These are phyloP conservation scores for Erythrocebus patas DNA, from an alignment of 2,113 vertebrate species.

Conservation along the genomic window DNA sequence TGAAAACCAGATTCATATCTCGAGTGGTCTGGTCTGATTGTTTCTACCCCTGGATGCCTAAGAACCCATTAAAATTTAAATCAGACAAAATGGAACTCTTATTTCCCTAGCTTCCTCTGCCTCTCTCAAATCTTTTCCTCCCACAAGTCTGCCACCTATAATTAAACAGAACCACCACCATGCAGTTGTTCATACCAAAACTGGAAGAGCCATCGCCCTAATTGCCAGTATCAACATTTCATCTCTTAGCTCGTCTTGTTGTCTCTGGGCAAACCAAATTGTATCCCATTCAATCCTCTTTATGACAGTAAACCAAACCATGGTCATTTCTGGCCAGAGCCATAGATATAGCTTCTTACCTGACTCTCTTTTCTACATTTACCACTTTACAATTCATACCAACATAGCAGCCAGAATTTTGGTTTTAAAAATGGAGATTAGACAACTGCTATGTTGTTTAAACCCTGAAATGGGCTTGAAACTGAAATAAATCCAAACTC, in stretches of 20 bases:
- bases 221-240: not conserved
- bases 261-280: not conserved
- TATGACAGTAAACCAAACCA: not conserved
- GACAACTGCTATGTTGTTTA: not conserved
- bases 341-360: not conserved
- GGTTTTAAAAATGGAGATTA: not conserved
- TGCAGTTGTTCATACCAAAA: not conserved
- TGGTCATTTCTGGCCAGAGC: not conserved
- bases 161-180: not conserved
- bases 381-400: not conserved
- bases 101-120: not conserved
- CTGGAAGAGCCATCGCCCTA: fast-evolving
- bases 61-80: not conserved
- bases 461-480: not conserved
- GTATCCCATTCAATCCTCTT: not conserved
- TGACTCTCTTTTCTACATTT: not conserved
- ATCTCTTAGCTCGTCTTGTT: not conserved
- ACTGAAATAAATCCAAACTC: not conserved
- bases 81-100: not conserved
- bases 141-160: not conserved
- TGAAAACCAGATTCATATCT: not conserved
- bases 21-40: not conserved
- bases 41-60: not conserved
- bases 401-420: not conserved
- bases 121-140: not conserved